A percentile compares a stretch with the other conserved stretches of the same genome.
phyloP scores from a whole-genome alignment of 2,797 vertebrate genomes.

The Eulemur coronatus region DNA sequence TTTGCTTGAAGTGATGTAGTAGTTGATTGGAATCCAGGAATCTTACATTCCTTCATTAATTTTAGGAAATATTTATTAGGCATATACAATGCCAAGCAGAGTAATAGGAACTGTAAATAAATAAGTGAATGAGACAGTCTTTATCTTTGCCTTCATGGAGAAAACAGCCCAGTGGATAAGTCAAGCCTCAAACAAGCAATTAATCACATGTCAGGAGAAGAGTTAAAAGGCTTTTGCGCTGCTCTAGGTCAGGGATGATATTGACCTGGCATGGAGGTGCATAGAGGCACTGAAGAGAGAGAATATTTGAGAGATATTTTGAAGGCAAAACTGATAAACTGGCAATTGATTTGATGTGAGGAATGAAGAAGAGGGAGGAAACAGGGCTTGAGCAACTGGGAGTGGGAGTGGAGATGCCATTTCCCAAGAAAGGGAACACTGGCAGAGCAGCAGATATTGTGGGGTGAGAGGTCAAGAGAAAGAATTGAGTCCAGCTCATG shows the following conservation, averaged over 20 bases:
- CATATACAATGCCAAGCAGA: not conserved
- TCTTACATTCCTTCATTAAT: not conserved
- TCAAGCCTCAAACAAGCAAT: not conserved
- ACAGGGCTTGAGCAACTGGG: not conserved
- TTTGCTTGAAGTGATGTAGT: not conserved
- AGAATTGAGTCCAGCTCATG: not conserved
- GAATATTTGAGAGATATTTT: not conserved
- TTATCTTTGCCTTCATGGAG: not conserved
- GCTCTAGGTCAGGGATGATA: not conserved
- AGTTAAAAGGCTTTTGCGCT: not conserved
- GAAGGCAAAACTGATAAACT: constrained; percentile 31
- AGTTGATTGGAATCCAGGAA: not conserved
- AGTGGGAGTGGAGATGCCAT: not conserved
- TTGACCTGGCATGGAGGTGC: not conserved
- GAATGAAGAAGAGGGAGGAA: not conserved
- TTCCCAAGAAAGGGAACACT: not conserved
- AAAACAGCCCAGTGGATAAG: not conserved
- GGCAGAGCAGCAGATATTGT: not conserved
- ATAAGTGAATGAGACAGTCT: not conserved
- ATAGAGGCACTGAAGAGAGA: not conserved
- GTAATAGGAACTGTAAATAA: not conserved
- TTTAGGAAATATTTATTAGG: not conserved
- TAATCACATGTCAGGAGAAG: not conserved
- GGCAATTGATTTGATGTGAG: not conserved
- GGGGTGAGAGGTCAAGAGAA: not conserved